Evolutionary conservation across 2,113 vertebrate genomes (phyloP), one percentile per base, ranked within the genome.

Genomic region (Madoqua kirkii): DNA sequence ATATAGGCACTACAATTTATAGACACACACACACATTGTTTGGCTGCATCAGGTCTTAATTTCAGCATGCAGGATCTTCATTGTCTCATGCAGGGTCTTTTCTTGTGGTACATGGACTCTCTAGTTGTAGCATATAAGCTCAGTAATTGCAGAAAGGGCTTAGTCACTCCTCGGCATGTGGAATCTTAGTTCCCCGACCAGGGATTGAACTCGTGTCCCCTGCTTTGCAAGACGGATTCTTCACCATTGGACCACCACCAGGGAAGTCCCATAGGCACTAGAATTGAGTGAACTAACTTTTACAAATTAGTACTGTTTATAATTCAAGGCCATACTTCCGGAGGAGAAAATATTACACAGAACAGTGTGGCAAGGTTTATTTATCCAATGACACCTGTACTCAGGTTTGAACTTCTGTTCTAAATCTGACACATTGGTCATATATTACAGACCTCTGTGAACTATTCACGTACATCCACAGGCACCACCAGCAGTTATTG

Each of bases 261-360:
- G 40, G 71, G 40, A 43, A 76, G 71, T 76, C 40, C 71, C 71
- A 8, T 29, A 97, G 54, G 54, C 54, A 89, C 31, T 45, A 81
- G 31, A 17, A 76, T 17, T 67, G 45, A n/a, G 23, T 64, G 23
- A 55, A 92, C 64, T 60, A 60, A 62, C 48, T 88, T 78, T 91
- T 67, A 92, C 52, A 60, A 57, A 74, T 88, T 71, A 87, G 3
- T 92, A 36, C 31, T 94, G 8, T 62, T 92, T 17, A 83, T 94
- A 92, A 62, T 55, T 48, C 55, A 78, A 60, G 82, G 16, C 90
- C 36, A 8, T 92, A 5, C 85, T 92, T 74, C 50, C 52, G 89
- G 59, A 89, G 40, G 21, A 88, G 4, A 62, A 71, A 78, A 52
- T 43, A 40, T 21, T 31, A 31, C 54, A n/a, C 52, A 81, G 36